Conservation (phyloP, 2,797 vertebrate species). For the Microctenopoma steveboyesi region DNA sequence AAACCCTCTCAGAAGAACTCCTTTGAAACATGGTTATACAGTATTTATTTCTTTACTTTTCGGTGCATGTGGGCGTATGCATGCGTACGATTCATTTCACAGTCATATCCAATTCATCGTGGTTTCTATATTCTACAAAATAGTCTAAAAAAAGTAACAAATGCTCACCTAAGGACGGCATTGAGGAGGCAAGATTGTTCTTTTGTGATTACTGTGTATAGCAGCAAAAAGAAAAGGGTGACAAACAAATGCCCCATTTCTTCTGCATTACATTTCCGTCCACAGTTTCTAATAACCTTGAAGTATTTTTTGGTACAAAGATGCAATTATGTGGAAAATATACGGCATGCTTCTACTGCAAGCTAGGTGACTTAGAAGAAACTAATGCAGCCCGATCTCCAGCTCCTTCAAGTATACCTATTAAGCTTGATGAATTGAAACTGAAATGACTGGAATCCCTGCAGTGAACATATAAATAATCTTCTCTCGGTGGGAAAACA, state of each 20-base stretch:
- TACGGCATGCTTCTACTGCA: slow-evolving; percentile 36
- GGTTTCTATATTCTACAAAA: slow-evolving; percentile 19
- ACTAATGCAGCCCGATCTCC: slow-evolving; percentile 36
- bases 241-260: slow-evolving; percentile 39
- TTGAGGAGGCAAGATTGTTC: not conserved
- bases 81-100: not conserved
- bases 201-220: slow-evolving; percentile 17
- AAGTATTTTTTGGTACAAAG: slow-evolving; percentile 32
- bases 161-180: slow-evolving; percentile 24
- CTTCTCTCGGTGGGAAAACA: slow-evolving; percentile 38
- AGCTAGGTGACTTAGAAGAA: slow-evolving; percentile 38
- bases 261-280: slow-evolving; percentile 17
- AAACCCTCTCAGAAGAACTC: slow-evolving; percentile 33
- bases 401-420: slow-evolving; percentile 53
- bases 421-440: slow-evolving; percentile 69
- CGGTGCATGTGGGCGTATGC: not conserved
- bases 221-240: slow-evolving; percentile 16
- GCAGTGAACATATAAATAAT: slow-evolving; percentile 60
- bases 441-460: slow-evolving; percentile 58
- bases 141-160: slow-evolving; percentile 7
- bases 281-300: slow-evolving; percentile 48
- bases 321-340: slow-evolving; percentile 55
- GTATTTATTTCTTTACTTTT: slow-evolving; percentile 25
- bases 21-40: slow-evolving; percentile 23
- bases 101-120: slow-evolving; percentile 22